These are phyloP conservation scores for Sapayoa aenigma DNA, from an alignment of 2,113 vertebrate species.

Conservation along the genomic window DNA sequence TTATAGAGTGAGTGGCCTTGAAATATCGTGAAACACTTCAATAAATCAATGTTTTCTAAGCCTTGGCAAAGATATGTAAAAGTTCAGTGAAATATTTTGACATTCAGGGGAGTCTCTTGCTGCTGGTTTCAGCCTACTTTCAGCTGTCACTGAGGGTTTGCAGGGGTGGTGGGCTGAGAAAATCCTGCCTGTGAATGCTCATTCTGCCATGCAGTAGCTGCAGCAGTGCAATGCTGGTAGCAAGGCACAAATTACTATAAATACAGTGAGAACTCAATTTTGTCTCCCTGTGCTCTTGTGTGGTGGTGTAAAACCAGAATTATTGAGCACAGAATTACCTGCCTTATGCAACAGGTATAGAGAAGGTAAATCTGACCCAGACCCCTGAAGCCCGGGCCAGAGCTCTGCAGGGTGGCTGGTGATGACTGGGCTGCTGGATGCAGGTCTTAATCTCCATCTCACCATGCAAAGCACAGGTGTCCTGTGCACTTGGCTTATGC, in stretches of 20 bases:
- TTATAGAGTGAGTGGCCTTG: not conserved
- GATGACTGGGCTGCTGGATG: not conserved
- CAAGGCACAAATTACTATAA: not conserved
- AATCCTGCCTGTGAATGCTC: not conserved
- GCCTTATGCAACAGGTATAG: not conserved
- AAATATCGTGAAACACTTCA: not conserved
- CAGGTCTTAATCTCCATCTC: not conserved
- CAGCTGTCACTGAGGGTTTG: not conserved
- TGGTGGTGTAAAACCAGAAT: not conserved
- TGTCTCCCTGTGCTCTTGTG: not conserved
- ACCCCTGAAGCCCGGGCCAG: not conserved
- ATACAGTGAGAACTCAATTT: not conserved
- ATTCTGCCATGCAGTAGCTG: not conserved
- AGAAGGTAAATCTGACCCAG: rapidly evolving
- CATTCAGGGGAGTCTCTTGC: not conserved
- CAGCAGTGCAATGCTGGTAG: not conserved
- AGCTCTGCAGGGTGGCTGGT: not conserved
- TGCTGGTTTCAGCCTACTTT: not conserved
- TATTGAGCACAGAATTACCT: rapidly evolving
- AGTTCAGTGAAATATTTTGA: not conserved
- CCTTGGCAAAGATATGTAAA: not conserved
- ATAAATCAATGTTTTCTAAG: not conserved
- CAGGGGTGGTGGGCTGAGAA: not conserved
- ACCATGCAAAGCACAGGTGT: not conserved
- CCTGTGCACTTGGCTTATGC: not conserved